These are phyloP conservation scores for Rotaria socialis DNA, from an alignment of 2,888 invertebrate species.

Conservation along the genomic window DNA sequence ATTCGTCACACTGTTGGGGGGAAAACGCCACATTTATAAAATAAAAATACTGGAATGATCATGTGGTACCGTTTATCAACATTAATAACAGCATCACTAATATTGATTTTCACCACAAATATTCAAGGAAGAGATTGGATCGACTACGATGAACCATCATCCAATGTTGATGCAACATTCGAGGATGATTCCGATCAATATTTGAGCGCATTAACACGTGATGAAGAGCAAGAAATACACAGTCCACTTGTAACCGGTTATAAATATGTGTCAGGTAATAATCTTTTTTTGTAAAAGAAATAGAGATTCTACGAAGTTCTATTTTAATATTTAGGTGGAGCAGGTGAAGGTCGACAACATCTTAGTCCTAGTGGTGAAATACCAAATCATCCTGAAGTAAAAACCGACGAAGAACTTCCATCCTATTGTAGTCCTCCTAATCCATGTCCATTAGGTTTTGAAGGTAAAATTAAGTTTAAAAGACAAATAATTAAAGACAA, in stretches of 20 bases:
- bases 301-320: not conserved
- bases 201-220: conserved; percentile 24
- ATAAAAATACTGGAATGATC: not conserved
- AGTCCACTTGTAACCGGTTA: conserved; percentile 37
- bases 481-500: too few species aligned
- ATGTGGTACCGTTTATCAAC: not conserved
- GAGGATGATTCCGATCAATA: conserved; percentile 34
- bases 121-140: not conserved
- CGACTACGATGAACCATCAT: not conserved
- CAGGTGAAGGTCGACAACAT: conserved; percentile 72
- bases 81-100: not conserved
- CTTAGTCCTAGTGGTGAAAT: conserved; percentile 61
- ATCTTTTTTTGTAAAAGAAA: too few species aligned
- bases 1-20: not conserved
- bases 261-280: conserved; percentile 18
- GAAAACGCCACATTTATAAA: not conserved
- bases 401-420: conserved; percentile 83
- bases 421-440: conserved; percentile 99
- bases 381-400: conserved; percentile 70
- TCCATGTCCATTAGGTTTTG: conserved; percentile 85
- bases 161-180: not conserved
- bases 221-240: conserved; percentile 42
- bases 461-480: not conserved
- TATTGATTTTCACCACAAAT: not conserved
- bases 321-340: conserved; percentile 63